These are phyloP conservation scores for Lysandra bellargus DNA, from an alignment of 2,888 invertebrate genomes.

Conservation along the genomic window DNA sequence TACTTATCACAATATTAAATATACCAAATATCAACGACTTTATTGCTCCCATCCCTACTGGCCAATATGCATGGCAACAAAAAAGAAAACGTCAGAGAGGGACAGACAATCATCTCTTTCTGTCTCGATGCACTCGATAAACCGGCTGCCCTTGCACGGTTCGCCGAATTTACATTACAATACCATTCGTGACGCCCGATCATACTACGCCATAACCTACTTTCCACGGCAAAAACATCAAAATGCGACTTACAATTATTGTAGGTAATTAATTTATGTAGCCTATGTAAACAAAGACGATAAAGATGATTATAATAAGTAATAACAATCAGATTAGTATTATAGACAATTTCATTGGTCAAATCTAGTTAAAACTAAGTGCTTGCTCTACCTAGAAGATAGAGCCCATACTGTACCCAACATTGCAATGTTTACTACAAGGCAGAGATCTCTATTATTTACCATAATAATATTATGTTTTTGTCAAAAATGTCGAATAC, in stretches of 20 bases:
- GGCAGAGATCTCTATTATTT: too few species aligned
- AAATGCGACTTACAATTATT: background rate
- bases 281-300: background rate
- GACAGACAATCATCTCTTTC: background rate
- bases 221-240: background rate
- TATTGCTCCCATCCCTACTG: background rate
- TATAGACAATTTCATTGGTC: background rate
- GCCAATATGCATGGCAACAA: background rate
- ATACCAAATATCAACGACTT: too few species aligned
- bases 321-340: background rate
- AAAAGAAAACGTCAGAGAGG: background rate
- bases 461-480: too few species aligned
- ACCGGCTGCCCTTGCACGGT: slow-evolving; percentile 24
- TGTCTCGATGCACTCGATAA: slow-evolving; percentile 7
- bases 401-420: too few species aligned
- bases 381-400: background rate
- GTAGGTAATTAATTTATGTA: background rate
- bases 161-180: slow-evolving; percentile 24
- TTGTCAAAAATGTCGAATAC: too few species aligned
- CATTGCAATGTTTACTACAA: too few species aligned
- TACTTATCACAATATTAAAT: too few species aligned
- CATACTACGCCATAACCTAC: slow-evolving; percentile 8
- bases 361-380: background rate
- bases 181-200: background rate
- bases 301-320: background rate